Evolutionary conservation across 2,797 vertebrate species (phyloP).

Genomic region (Morelia viridis): DNA sequence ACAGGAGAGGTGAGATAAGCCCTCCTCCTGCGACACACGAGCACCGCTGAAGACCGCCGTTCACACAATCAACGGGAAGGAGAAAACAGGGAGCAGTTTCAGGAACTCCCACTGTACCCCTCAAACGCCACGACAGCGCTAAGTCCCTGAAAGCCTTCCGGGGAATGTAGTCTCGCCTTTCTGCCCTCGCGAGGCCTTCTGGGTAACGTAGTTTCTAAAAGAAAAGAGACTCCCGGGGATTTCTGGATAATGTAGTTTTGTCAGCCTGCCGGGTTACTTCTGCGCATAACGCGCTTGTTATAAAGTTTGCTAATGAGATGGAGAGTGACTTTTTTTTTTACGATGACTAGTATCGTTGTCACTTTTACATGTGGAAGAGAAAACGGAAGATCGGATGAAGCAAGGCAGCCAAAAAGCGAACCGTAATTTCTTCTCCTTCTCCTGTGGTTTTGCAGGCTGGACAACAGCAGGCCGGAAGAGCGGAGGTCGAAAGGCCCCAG

Average conservation of each 20-base stretch:
- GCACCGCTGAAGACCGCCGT: neutral
- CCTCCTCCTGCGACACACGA: no score
- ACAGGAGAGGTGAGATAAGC: neutral
- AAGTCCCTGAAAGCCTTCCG: conserved; percentile 12
- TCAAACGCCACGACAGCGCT: conserved; percentile 52
- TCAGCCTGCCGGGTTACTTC: no score
- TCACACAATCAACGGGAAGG: neutral
- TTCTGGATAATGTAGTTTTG: conserved; percentile 27
- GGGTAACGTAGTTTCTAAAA: conserved; percentile 33
- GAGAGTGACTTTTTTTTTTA: neutral
- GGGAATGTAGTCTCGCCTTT: conserved; percentile 11
- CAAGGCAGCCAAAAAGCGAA: neutral
- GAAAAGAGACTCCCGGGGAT: no score
- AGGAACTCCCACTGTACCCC: accelerated
- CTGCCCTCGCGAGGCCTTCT: neutral
- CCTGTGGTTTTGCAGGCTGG: neutral
- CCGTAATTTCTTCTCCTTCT: neutral
- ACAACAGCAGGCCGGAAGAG: neutral
- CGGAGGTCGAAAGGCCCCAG: neutral
- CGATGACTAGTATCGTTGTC: neutral
- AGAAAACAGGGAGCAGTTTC: accelerated
- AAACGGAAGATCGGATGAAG: neutral
- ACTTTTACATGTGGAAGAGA: neutral
- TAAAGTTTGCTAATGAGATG: neutral
- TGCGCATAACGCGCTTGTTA: neutral